These are phyloP conservation scores for Oscheius sp. DNA, from an alignment of 2,888 invertebrate species.

Conservation along the genomic window DNA sequence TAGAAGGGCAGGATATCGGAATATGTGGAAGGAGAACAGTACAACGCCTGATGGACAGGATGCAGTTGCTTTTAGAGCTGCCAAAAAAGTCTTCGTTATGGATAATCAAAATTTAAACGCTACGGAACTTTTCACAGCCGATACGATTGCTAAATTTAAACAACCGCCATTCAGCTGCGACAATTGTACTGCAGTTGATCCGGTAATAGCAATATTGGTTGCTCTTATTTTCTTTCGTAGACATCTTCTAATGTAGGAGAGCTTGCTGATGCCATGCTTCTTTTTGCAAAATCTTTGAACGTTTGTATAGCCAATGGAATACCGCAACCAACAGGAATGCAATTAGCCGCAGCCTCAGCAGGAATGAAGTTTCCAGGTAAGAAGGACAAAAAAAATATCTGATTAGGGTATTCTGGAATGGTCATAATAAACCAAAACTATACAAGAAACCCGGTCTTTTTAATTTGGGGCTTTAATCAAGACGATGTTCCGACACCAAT, in stretches of 20 bases:
- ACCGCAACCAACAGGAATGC: constrained; percentile 36
- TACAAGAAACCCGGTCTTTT: constrained; percentile 44
- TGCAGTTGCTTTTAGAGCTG: constrained; percentile 37
- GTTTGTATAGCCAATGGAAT: constrained; percentile 30
- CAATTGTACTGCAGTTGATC: constrained; percentile 24
- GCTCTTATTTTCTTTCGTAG: not conserved
- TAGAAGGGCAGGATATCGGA: constrained; percentile 37
- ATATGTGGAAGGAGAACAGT: constrained; percentile 39
- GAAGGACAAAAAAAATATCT: not conserved
- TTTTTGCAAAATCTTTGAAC: constrained; percentile 42
- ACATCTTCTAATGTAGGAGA: constrained; percentile 37
- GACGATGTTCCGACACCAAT: constrained; percentile 30
- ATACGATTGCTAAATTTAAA: constrained; percentile 17
- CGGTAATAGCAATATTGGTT: not conserved
- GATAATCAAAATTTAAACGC: constrained; percentile 42
- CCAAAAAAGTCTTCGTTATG: constrained; percentile 19
- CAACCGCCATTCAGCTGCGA: constrained; percentile 27
- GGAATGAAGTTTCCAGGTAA: constrained; percentile 16
- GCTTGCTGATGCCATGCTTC: constrained; percentile 43
- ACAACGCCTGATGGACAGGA: constrained; percentile 36
- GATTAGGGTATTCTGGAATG: constrained; percentile 43
- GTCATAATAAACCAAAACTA: constrained; percentile 44
- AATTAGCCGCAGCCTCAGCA: constrained; percentile 21
- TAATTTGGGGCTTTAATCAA: constrained; percentile 35
- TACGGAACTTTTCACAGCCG: constrained; percentile 32